A percentile compares a stretch with the other conserved stretches of the same genome.
Evolutionary conservation across 2,113 vertebrate genomes (phyloP).

Genomic region (Semicossyphus pulcher): DNA sequence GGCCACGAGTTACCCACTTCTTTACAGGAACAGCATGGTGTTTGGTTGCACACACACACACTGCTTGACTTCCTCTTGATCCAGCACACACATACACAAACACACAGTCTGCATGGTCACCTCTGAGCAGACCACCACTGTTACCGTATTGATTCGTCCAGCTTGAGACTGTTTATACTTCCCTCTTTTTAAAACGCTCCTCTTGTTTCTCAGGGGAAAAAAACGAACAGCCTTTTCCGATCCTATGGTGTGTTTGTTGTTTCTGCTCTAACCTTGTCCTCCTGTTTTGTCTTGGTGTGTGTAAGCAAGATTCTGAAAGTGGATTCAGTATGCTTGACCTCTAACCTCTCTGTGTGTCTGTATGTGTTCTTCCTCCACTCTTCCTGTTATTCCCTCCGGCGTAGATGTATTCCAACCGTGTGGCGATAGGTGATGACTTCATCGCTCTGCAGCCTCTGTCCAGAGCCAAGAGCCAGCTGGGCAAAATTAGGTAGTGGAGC

Average conservation of each 20-base stretch:
- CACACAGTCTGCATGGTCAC: constrained; percentile 29
- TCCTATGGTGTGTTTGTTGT: constrained; percentile 43
- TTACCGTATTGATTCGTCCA: constrained; percentile 40
- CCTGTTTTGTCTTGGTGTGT: constrained; percentile 32
- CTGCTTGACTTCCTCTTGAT: constrained; percentile 47
- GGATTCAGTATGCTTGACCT: constrained; percentile 15
- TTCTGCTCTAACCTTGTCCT: constrained; percentile 54
- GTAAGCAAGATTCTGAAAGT: neutral
- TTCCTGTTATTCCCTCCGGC: constrained; percentile 80
- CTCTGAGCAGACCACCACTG: constrained; percentile 23
- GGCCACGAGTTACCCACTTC: constrained; percentile 19
- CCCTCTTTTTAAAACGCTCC: constrained; percentile 1
- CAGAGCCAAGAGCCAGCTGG: constrained; percentile 99
- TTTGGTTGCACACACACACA: constrained; percentile 31
- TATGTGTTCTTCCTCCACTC: constrained; percentile 50
- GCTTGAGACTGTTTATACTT: constrained; percentile 23
- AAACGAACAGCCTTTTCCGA: neutral
- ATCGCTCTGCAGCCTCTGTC: constrained; percentile 99
- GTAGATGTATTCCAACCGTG: constrained; percentile 98
- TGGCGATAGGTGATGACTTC: constrained; percentile 98
- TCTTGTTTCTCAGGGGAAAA: constrained; percentile 20
- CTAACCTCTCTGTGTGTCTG: constrained; percentile 62
- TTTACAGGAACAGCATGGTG: constrained; percentile 42
- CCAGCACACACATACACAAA: constrained; percentile 8
- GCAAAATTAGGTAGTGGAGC: constrained; percentile 99